These are phyloP conservation scores for Australoheros scitulus DNA, from an alignment of 2,113 vertebrate species.

Conservation along the genomic window DNA sequence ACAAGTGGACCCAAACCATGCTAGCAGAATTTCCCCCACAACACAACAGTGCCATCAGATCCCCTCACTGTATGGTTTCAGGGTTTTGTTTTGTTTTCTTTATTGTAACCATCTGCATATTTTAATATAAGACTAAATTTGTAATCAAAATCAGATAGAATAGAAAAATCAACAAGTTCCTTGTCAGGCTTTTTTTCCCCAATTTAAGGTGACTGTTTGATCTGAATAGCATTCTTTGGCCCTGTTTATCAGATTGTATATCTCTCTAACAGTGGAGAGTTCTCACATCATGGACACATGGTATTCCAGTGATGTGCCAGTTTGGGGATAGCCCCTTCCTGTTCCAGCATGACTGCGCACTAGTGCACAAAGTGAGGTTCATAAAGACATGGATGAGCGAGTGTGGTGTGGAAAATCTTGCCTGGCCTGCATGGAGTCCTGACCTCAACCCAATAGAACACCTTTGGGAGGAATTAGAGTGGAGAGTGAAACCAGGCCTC, in stretches of 20 bases:
- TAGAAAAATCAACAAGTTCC: neutral
- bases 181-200: neutral
- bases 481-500: too few relatives aligned
- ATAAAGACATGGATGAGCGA: too few relatives aligned
- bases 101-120: neutral
- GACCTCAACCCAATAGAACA: too few relatives aligned
- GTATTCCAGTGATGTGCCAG: conserved; percentile 14
- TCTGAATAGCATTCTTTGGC: neutral
- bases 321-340: neutral
- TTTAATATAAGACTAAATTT: neutral
- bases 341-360: too few relatives aligned
- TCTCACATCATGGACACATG: neutral
- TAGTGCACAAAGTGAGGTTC: too few relatives aligned
- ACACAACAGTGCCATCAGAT: neutral
- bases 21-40: neutral
- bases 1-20: neutral
- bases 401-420: too few relatives aligned
- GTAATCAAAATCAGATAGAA: neutral
- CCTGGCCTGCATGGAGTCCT: too few relatives aligned
- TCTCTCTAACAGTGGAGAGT: conserved; percentile 8
- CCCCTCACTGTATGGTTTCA: neutral
- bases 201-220: neutral
- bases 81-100: neutral
- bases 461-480: too few relatives aligned
- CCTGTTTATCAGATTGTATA: neutral